Percentiles rank a stretch among this genome's conserved stretches.
Evolutionary conservation across 2,797 vertebrate genomes (phyloP).

Genomic region (Chlorospingus flavigularis): DNA sequence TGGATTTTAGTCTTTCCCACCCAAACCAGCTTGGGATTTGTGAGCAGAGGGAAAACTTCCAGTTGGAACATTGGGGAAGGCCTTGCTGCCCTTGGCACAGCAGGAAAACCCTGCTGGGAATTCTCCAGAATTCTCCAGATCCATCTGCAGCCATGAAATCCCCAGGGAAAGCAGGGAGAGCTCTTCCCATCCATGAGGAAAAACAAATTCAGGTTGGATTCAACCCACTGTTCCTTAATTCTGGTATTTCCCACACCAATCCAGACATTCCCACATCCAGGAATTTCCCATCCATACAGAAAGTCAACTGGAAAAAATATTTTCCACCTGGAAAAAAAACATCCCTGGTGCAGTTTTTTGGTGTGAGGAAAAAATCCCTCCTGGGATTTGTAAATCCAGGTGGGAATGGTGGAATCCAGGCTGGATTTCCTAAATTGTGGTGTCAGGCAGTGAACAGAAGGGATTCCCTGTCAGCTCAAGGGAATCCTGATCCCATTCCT

Average conservation of each 20-base stretch:
- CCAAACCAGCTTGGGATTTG: neutral
- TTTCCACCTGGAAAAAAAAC: neutral
- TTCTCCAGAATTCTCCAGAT: neutral
- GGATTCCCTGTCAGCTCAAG: accelerated
- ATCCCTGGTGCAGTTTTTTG: neutral
- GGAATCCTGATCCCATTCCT: neutral
- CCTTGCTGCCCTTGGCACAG: neutral
- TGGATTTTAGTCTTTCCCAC: neutral
- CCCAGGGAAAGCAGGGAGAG: neutral
- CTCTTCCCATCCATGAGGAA: neutral
- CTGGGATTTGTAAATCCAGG: neutral
- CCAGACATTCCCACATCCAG: neutral
- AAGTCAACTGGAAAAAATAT: neutral
- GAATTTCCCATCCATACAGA: neutral
- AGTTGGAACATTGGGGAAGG: neutral
- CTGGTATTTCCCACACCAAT: neutral
- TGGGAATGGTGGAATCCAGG: neutral
- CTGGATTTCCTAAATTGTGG: neutral
- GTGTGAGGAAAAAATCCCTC: accelerated
- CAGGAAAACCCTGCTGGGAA: neutral
- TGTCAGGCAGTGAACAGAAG: neutral
- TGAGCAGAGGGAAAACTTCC: neutral
- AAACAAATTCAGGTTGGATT: neutral
- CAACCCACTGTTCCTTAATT: neutral
- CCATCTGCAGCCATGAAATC: neutral